phyloP scores from a whole-genome alignment of 2,797 vertebrate species.

The Diplodus sargus region DNA sequence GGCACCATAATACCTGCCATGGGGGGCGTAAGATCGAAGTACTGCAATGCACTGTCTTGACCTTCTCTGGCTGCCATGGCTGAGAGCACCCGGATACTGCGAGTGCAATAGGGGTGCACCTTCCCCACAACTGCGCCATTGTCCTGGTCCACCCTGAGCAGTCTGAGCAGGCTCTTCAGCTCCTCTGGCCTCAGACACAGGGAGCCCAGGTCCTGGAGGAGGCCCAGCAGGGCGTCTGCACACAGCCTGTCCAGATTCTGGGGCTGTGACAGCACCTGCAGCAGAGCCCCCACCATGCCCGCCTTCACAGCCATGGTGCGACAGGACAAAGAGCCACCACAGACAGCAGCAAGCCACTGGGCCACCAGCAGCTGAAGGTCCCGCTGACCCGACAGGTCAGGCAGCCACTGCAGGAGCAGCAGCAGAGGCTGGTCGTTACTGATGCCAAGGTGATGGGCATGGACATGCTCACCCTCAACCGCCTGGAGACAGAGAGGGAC shows the following conservation, averaged over 20 bases:
- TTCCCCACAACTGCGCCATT: slow-evolving; percentile 41
- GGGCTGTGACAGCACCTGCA: slow-evolving; percentile 86
- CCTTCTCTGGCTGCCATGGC: slow-evolving; percentile 90
- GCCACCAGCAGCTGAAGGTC: slow-evolving; percentile 93
- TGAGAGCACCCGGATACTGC: slow-evolving; percentile 88
- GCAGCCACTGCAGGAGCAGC: slow-evolving; percentile 93
- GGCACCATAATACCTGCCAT: slow-evolving; percentile 99
- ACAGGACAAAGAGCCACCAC: slow-evolving; percentile 89
- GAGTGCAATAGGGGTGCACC: slow-evolving; percentile 82
- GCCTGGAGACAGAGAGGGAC: slow-evolving; percentile 82
- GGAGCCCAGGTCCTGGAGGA: slow-evolving; percentile 90
- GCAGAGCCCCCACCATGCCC: slow-evolving; percentile 89
- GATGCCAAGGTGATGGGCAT: slow-evolving; percentile 85
- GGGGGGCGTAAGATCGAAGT: slow-evolving; percentile 94
- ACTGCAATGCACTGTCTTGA: slow-evolving; percentile 87
- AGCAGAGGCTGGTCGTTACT: slow-evolving; percentile 94
- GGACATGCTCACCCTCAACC: slow-evolving; percentile 90
- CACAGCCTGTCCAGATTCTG: slow-evolving; percentile 85
- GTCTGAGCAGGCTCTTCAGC: slow-evolving; percentile 88
- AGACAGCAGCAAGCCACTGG: slow-evolving; percentile 88
- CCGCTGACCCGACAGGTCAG: slow-evolving; percentile 81
- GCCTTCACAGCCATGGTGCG: slow-evolving; percentile 93
- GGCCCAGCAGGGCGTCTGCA: slow-evolving; percentile 88
- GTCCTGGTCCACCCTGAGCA: slow-evolving; percentile 83
- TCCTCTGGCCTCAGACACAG: slow-evolving; percentile 91